These are phyloP conservation scores for Rhadinocentrus ornatus DNA, from an alignment of 2,797 vertebrate genomes.

Conservation along the genomic window DNA sequence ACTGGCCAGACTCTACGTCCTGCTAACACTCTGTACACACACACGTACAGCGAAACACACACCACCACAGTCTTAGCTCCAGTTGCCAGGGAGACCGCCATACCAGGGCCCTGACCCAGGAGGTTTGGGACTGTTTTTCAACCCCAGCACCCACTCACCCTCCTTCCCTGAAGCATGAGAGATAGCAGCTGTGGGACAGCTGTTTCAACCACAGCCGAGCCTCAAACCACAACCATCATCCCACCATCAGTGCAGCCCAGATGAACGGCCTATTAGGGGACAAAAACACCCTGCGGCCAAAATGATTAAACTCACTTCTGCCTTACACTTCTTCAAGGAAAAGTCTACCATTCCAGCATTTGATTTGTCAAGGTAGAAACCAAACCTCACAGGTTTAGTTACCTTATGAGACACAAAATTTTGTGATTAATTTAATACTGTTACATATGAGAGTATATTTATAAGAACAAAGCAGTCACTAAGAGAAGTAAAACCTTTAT, in stretches of 20 bases:
- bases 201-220: conserved; percentile 82
- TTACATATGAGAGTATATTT: background rate
- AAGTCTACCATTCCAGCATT: conserved; percentile 13
- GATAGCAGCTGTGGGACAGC: conserved; percentile 95
- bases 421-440: no score
- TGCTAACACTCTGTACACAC: conserved; percentile 15
- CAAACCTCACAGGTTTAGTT: no score
- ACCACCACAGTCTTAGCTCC: conserved; percentile 83
- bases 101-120: conserved; percentile 94
- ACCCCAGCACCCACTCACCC: conserved; percentile 79
- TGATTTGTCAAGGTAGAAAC: no score
- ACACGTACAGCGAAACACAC: conserved; percentile 29
- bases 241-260: conserved; percentile 59
- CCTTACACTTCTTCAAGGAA: conserved; percentile 24
- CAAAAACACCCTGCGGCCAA: conserved; percentile 61
- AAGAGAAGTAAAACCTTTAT: no score
- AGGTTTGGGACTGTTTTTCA: conserved; percentile 87
- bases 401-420: no score
- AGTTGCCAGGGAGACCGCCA: conserved; percentile 95
- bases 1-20: conserved; percentile 85
- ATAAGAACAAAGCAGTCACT: background rate
- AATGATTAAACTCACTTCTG: conserved; percentile 65
- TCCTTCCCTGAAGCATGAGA: conserved; percentile 79
- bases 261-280: conserved; percentile 49
- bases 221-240: conserved; percentile 60